Conservation (phyloP, 2,888 invertebrate species). For the Cecidostiba fungosa region DNA sequence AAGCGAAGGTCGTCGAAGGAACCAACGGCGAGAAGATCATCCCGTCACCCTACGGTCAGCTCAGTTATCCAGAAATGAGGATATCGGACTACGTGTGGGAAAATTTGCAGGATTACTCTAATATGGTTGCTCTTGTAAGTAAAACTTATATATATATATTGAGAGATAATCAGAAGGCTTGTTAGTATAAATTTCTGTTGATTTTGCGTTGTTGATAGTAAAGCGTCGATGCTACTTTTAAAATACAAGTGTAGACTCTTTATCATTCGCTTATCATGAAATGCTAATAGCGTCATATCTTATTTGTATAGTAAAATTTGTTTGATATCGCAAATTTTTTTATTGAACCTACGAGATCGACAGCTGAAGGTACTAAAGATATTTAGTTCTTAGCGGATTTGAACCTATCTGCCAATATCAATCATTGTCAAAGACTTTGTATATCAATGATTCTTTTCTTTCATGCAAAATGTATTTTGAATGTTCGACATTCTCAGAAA, state of each 20-base stretch:
- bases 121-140: slow-evolving; percentile 74
- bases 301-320: not conserved
- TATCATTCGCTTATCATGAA: not conserved
- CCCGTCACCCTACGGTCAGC: slow-evolving; percentile 66
- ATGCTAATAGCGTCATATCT: not conserved
- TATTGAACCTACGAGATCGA: not conserved
- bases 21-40: slow-evolving; percentile 74
- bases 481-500: not conserved
- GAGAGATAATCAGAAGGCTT: not conserved
- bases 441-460: too few species aligned
- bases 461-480: not conserved
- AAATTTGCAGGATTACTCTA: slow-evolving; percentile 64
- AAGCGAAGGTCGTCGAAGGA: slow-evolving; percentile 60
- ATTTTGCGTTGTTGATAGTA: not conserved
- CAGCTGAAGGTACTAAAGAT: not conserved
- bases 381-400: too few species aligned
- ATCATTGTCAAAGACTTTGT: too few species aligned
- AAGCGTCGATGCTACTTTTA: too few species aligned
- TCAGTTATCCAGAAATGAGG: slow-evolving; percentile 65
- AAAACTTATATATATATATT: not conserved
- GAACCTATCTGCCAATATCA: too few species aligned
- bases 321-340: not conserved
- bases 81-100: slow-evolving; percentile 74
- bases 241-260: not conserved
- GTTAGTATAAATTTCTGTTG: not conserved